A percentile compares a stretch with the other conserved stretches of the same genome.
These are phyloP conservation scores for Acrossocheilus wenchowensis DNA, from an alignment of 2,797 vertebrate genomes.

Conservation along the genomic window DNA sequence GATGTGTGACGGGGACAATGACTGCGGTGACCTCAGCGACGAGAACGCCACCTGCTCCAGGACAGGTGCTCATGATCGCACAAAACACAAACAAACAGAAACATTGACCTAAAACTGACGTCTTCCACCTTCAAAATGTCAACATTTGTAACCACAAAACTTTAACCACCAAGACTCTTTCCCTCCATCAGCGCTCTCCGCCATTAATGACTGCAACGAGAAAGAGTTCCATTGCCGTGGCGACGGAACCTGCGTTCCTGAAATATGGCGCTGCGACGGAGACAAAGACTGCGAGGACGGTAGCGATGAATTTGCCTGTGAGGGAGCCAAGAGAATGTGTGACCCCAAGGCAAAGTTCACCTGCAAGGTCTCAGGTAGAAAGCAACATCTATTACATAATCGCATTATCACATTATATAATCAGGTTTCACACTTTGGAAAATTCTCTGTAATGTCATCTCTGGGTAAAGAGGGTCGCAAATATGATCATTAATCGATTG, in stretches of 20 bases:
- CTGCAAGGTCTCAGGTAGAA: conserved; percentile 81
- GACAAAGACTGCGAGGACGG: conserved; percentile 89
- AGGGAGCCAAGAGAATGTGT: conserved; percentile 78
- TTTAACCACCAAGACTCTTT: background rate
- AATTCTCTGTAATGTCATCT: conserved; percentile 19
- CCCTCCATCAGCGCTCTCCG: conserved; percentile 67
- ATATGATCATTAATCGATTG: conserved; percentile 11
- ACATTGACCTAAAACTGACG: background rate
- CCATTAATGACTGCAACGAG: conserved; percentile 75
- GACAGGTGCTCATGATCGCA: conserved; percentile 73
- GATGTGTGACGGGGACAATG: conserved; percentile 85
- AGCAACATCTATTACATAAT: conserved; percentile 5
- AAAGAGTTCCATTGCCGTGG: conserved; percentile 84
- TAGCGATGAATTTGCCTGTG: conserved; percentile 83
- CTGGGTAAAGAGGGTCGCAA: background rate
- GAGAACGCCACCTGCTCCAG: conserved; percentile 80
- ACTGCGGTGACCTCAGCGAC: conserved; percentile 86
- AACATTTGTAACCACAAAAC: conserved; percentile 4
- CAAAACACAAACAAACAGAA: conserved; percentile 39
- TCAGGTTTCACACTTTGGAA: conserved; percentile 6
- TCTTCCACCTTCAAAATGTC: conserved; percentile 2
- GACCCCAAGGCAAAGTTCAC: conserved; percentile 86
- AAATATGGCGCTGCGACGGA: conserved; percentile 85
- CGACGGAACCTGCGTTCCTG: conserved; percentile 83
- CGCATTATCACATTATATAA: conserved; percentile 7